Conservation (phyloP, 1,140 invertebrate species). For the Drosophila paulistorum region DNA sequence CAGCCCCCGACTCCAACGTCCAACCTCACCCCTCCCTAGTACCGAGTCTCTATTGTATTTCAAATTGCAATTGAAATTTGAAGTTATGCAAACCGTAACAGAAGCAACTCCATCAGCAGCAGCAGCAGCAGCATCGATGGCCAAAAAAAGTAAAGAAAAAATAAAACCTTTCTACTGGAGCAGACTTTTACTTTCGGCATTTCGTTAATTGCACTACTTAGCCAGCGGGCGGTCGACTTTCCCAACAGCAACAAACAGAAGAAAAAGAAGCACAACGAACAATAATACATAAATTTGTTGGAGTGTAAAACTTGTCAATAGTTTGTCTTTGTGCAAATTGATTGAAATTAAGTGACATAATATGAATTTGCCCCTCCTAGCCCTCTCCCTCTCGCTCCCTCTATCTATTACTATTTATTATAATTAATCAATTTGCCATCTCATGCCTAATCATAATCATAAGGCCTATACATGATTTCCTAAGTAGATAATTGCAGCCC, state of each 20-base stretch:
- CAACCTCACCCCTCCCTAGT: conserved; percentile 17
- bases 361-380: conserved; percentile 25
- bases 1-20: too few species aligned
- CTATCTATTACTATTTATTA: conserved; percentile 55
- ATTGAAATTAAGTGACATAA: conserved; percentile 62
- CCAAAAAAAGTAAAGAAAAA: neutral
- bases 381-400: conserved; percentile 10
- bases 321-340: conserved; percentile 38
- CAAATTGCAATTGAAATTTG: conserved; percentile 12
- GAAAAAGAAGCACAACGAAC: conserved; percentile 4
- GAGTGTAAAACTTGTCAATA: conserved; percentile 21
- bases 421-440: conserved; percentile 61
- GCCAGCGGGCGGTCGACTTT: conserved; percentile 69
- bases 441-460: conserved; percentile 47
- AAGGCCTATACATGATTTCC: conserved; percentile 57
- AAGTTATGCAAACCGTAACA: conserved; percentile 43
- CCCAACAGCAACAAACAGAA: conserved; percentile 32
- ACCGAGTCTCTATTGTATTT: conserved; percentile 25
- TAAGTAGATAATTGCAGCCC: conserved; percentile 45
- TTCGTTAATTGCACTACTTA: conserved; percentile 69
- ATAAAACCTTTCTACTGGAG: conserved; percentile 22
- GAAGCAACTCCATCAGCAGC: neutral
- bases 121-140: conserved; percentile 11
- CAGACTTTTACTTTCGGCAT: conserved; percentile 69
- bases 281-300: conserved; percentile 39